phyloP scores from a whole-genome alignment of 2,888 invertebrate species.

The Gortyna flavago region DNA sequence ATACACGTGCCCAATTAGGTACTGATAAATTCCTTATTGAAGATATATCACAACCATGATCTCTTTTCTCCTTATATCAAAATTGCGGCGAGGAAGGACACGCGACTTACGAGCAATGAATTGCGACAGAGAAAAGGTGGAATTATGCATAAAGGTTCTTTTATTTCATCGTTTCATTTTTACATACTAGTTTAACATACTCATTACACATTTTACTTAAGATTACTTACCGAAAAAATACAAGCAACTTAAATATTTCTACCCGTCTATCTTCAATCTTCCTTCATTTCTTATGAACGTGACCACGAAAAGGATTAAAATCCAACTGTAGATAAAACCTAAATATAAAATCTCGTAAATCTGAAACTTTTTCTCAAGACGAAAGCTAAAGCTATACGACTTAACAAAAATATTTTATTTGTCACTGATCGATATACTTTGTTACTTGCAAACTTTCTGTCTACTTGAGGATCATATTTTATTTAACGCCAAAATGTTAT shows the following conservation, averaged over 20 bases:
- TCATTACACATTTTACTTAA: neutral
- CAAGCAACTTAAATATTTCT: neutral
- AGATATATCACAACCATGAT: slow-evolving; percentile 12
- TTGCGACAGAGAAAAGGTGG: slow-evolving; percentile 10
- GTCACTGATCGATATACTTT: slow-evolving; percentile 52
- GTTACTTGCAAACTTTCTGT: slow-evolving; percentile 48
- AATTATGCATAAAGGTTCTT: slow-evolving; percentile 21
- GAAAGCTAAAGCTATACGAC: slow-evolving; percentile 45
- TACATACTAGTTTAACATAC: neutral
- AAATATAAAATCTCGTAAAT: slow-evolving; percentile 56
- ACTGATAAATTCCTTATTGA: slow-evolving; percentile 1
- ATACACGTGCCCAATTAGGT: neutral
- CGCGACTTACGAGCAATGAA: slow-evolving; percentile 21
- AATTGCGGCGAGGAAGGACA: slow-evolving; percentile 12
- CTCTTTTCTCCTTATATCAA: slow-evolving; percentile 28
- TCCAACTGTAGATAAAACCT: slow-evolving; percentile 22
- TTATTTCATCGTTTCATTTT: slow-evolving; percentile 8
- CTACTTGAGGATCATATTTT: slow-evolving; percentile 43
- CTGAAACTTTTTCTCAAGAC: slow-evolving; percentile 51
- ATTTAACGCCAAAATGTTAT: slow-evolving; percentile 46
- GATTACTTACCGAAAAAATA: neutral
- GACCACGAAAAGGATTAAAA: slow-evolving; percentile 36
- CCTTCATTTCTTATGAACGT: neutral
- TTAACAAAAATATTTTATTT: slow-evolving; percentile 55
- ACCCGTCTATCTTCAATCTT: neutral